phyloP scores from a whole-genome alignment of 2,888 invertebrate genomes.

The Eubasilissa splendida region DNA sequence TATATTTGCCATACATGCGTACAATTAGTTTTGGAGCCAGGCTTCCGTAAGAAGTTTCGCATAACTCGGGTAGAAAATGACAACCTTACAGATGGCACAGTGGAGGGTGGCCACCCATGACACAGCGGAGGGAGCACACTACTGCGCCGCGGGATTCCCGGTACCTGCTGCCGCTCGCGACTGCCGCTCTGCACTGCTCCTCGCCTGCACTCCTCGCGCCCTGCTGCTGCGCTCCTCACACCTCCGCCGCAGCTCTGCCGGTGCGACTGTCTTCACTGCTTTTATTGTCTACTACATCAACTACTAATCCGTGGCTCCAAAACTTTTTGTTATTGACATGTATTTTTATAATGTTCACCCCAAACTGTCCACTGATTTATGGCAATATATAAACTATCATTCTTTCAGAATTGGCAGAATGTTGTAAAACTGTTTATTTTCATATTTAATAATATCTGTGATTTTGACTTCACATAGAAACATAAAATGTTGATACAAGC shows the following conservation, averaged over 20 bases:
- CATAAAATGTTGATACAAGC: background rate
- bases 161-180: conserved; percentile 13
- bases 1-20: conserved; percentile 16
- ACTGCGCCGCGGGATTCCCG: conserved; percentile 5
- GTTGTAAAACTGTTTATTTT: background rate
- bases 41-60: conserved; percentile 46
- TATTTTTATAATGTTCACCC: background rate
- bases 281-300: background rate
- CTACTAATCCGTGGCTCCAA: conserved; percentile 41
- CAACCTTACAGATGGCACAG: conserved; percentile 56
- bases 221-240: conserved; percentile 25
- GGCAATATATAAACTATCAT: conserved; percentile 30
- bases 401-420: background rate
- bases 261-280: conserved; percentile 48
- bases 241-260: conserved; percentile 33
- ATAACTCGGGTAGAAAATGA: conserved; percentile 57
- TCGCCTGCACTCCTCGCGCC: conserved; percentile 4
- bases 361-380: background rate
- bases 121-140: conserved; percentile 9
- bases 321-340: conserved; percentile 30
- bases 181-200: conserved; percentile 5
- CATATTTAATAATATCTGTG: conserved; percentile 1
- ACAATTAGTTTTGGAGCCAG: conserved; percentile 55
- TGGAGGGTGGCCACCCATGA: conserved; percentile 7
- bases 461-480: background rate